These are phyloP conservation scores for Linnaemya tessellans DNA, from an alignment of 2,888 invertebrate species.

Conservation along the genomic window DNA sequence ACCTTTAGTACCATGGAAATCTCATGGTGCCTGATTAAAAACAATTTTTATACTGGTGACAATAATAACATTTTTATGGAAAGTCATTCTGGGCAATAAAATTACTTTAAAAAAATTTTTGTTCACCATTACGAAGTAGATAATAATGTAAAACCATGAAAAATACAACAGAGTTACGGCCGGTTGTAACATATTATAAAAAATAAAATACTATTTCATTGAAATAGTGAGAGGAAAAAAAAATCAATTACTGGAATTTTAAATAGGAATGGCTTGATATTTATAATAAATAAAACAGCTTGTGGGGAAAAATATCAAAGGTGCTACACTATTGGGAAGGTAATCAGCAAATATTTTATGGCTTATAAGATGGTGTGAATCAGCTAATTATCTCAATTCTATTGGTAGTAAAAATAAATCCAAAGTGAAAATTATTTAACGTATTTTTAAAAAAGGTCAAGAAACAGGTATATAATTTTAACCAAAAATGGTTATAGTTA, in stretches of 20 bases:
- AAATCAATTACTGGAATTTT: constrained; percentile 16
- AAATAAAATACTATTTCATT: constrained; percentile 9
- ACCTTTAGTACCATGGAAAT: constrained; percentile 54
- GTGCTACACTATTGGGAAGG: too few relatives aligned
- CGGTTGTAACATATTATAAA: neutral
- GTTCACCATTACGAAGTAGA: neutral
- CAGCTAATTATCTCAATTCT: neutral
- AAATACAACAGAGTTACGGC: constrained; percentile 33
- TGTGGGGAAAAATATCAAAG: too few relatives aligned
- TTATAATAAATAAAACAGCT: too few relatives aligned
- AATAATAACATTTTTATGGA: constrained; percentile 59
- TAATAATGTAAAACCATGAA: constrained; percentile 24
- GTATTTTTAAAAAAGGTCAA: too few relatives aligned
- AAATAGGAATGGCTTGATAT: neutral
- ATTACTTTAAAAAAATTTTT: constrained; percentile 52
- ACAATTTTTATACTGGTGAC: constrained; percentile 48
- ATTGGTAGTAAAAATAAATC: too few relatives aligned
- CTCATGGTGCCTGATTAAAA: neutral
- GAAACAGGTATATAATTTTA: neutral
- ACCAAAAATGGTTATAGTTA: neutral
- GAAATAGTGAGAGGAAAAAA: neutral
- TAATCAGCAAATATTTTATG: too few relatives aligned
- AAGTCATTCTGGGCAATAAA: constrained; percentile 45
- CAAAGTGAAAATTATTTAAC: too few relatives aligned
- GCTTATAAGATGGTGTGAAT: too few relatives aligned